Evolutionary conservation across 92 coral and sea anemone genomes (phyloP).

Genomic region (Parazoanthus darwini): DNA sequence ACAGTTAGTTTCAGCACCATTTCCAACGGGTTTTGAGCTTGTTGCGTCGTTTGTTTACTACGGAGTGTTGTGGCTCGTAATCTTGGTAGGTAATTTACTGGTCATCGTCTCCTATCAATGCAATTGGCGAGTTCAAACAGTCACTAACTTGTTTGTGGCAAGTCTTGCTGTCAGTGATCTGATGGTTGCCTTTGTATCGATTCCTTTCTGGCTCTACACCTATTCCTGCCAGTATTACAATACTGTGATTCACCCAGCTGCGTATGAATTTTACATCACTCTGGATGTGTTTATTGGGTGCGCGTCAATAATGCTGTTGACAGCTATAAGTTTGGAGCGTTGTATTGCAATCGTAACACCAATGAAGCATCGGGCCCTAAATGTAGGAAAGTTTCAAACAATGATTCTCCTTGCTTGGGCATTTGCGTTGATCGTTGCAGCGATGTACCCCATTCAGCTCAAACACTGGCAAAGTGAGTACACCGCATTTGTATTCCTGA

Average conservation of each 20-base stretch:
- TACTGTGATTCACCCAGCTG: constrained; percentile 45
- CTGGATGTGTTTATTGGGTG: constrained; percentile 87
- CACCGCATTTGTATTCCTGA: constrained; percentile 58
- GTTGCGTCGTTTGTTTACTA: constrained; percentile 57
- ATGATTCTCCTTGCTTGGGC: constrained; percentile 77
- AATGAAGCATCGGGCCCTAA: constrained; percentile 75
- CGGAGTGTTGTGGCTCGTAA: constrained; percentile 50
- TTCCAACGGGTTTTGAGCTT: constrained; percentile 22
- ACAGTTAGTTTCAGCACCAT: background rate
- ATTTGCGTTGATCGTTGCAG: constrained; percentile 70
- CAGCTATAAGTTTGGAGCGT: constrained; percentile 88
- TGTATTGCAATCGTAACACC: constrained; percentile 86
- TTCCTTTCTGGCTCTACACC: constrained; percentile 83
- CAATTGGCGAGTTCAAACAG: constrained; percentile 83
- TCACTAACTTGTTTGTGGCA: constrained; percentile 71
- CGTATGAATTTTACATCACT: constrained; percentile 74
- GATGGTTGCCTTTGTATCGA: constrained; percentile 76
- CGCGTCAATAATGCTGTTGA: constrained; percentile 87
- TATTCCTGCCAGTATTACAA: constrained; percentile 55
- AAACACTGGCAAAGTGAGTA: constrained; percentile 78
- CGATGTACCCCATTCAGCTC: constrained; percentile 71
- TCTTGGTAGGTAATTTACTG: constrained; percentile 72
- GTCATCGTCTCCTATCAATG: constrained; percentile 72
- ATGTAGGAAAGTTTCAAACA: constrained; percentile 53
- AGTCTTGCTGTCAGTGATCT: constrained; percentile 84